phyloP scores from a whole-genome alignment of 2,797 vertebrate species.

The Ctenosaura bakeri region DNA sequence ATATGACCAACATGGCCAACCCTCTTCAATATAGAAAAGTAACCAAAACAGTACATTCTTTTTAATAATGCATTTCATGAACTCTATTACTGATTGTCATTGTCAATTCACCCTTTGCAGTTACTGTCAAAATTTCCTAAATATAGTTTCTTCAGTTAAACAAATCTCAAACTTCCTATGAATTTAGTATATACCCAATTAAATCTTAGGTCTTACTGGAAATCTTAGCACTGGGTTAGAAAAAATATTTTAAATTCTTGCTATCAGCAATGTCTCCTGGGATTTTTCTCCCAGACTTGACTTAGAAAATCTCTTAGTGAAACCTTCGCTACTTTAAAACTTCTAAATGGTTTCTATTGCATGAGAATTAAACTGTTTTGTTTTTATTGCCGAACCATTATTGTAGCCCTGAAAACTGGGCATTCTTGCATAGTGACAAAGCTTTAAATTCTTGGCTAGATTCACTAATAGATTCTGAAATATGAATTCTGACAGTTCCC shows the following conservation, averaged over 20 bases:
- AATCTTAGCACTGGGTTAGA: background rate
- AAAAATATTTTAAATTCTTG: background rate
- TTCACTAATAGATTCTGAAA: slow-evolving; percentile 65
- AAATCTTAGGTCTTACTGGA: slow-evolving; percentile 15
- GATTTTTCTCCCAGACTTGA: background rate
- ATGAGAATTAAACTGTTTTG: slow-evolving; percentile 18
- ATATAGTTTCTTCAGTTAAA: background rate
- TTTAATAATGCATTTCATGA: slow-evolving; percentile 11
- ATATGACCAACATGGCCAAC: slow-evolving; percentile 1
- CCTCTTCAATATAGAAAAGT: slow-evolving; percentile 52
- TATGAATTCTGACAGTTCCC: slow-evolving; percentile 74
- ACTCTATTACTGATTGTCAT: background rate
- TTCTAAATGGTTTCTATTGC: slow-evolving; percentile 30
- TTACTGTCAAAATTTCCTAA: background rate
- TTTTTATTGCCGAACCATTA: slow-evolving; percentile 57
- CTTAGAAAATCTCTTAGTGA: slow-evolving; percentile 1
- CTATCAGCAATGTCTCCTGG: background rate
- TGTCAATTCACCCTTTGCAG: slow-evolving; percentile 8
- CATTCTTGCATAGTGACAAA: slow-evolving; percentile 64
- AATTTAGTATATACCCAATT: slow-evolving; percentile 5
- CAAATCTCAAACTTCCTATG: background rate
- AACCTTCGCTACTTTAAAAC: background rate
- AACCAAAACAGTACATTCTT: slow-evolving; percentile 72
- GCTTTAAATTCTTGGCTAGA: slow-evolving; percentile 66
- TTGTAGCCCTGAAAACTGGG: slow-evolving; percentile 58